These are phyloP conservation scores for Nycticebus coucang DNA, from an alignment of 2,113 vertebrate genomes.

Conservation along the genomic window DNA sequence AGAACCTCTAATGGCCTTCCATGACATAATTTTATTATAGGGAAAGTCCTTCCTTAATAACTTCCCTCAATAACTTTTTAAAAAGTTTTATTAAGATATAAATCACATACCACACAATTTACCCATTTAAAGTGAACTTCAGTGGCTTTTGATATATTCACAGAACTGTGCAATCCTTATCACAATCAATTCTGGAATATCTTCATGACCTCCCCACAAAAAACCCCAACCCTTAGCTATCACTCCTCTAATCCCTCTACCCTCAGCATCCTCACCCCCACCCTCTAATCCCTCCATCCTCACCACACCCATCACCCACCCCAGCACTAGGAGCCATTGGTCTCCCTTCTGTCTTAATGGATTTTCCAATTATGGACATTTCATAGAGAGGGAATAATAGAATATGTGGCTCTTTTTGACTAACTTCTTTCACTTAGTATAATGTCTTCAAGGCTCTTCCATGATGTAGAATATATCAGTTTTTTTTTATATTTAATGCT, in stretches of 20 bases:
- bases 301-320: too few species aligned
- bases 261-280: too few species aligned
- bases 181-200: not conserved
- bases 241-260: not conserved
- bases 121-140: not conserved
- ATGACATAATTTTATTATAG: not conserved
- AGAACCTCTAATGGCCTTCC: not conserved
- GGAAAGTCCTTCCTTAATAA: not conserved
- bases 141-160: not conserved
- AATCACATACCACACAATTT: not conserved
- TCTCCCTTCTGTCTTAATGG: not conserved
- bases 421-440: not conserved
- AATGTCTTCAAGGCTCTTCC: not conserved
- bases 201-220: not conserved
- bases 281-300: not conserved
- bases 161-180: not conserved
- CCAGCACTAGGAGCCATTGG: not conserved
- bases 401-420: not conserved
- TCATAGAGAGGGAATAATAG: not conserved
- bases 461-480: not conserved
- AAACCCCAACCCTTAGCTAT: accelerated
- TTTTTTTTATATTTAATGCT: not conserved
- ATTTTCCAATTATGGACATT: not conserved
- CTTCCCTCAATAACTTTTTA: not conserved
- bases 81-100: not conserved